Evolutionary conservation across 2,797 vertebrate species (phyloP).

Genomic region (Pseudochirops corinnae): DNA sequence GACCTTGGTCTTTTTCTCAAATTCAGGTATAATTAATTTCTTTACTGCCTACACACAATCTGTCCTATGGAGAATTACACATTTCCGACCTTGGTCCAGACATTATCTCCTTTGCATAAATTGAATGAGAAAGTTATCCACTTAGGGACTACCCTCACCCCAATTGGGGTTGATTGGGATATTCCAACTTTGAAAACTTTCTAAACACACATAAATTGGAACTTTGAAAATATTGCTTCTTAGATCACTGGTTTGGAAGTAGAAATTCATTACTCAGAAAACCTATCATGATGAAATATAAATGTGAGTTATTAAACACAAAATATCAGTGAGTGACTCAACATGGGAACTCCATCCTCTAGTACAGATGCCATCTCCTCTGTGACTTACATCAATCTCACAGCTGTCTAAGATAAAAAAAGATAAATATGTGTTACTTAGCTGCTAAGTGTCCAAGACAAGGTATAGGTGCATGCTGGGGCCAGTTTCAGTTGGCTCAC

Average conservation of each 20-base stretch:
- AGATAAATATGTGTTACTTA: background rate
- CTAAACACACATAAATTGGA: constrained; percentile 70
- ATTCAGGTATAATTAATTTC: constrained; percentile 83
- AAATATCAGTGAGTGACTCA: background rate
- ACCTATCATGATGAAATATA: background rate
- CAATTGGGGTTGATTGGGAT: constrained; percentile 79
- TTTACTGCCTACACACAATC: constrained; percentile 72
- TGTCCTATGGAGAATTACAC: constrained; percentile 78
- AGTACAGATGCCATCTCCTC: background rate
- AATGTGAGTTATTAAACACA: background rate
- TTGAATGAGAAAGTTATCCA: constrained; percentile 76
- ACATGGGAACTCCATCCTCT: background rate
- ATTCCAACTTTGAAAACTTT: constrained; percentile 76
- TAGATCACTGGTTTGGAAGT: background rate
- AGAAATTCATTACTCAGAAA: background rate
- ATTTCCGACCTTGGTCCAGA: constrained; percentile 81
- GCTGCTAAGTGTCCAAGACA: background rate
- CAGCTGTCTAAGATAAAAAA: background rate
- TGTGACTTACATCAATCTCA: background rate
- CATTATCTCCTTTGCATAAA: constrained; percentile 83
- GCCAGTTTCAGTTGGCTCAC: background rate
- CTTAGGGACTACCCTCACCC: constrained; percentile 75
- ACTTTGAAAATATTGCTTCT: constrained; percentile 50
- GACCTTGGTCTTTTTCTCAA: constrained; percentile 71
- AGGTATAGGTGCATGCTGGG: background rate